These are phyloP conservation scores for Cantharis rufa DNA, from an alignment of 2,888 invertebrate species.

Conservation along the genomic window DNA sequence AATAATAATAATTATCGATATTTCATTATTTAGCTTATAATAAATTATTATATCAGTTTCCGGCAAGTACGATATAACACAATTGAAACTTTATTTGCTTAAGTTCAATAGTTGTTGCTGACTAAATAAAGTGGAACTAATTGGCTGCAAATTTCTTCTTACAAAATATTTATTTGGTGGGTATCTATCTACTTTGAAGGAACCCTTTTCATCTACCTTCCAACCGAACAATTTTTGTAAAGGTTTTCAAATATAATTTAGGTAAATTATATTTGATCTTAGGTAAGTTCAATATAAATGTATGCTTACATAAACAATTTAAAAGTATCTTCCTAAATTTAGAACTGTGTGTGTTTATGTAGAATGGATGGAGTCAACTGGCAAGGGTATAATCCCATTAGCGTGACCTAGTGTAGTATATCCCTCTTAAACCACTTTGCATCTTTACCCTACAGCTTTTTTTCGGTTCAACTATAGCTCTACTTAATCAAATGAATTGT, in stretches of 20 bases:
- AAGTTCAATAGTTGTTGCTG: not conserved
- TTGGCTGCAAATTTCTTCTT: not conserved
- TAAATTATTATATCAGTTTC: not conserved
- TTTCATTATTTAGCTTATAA: not conserved
- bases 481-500: constrained; percentile 45
- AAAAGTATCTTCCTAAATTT: constrained; percentile 7
- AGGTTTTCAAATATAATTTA: constrained; percentile 10
- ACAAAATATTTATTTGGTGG: not conserved
- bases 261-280: not conserved
- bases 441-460: constrained; percentile 43
- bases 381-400: constrained; percentile 44
- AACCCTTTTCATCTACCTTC: not conserved
- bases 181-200: not conserved
- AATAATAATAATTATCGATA: no score
- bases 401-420: constrained; percentile 40
- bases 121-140: not conserved
- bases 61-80: not conserved
- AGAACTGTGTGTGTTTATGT: constrained; percentile 19
- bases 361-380: constrained; percentile 28
- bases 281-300: constrained; percentile 2
- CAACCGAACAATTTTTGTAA: not conserved
- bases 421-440: constrained; percentile 47
- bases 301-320: constrained; percentile 10
- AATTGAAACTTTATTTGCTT: no score
- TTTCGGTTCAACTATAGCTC: constrained; percentile 43